Evolutionary conservation across 2,888 invertebrate species (phyloP).

Genomic region (Tachystola acroxantha): DNA sequence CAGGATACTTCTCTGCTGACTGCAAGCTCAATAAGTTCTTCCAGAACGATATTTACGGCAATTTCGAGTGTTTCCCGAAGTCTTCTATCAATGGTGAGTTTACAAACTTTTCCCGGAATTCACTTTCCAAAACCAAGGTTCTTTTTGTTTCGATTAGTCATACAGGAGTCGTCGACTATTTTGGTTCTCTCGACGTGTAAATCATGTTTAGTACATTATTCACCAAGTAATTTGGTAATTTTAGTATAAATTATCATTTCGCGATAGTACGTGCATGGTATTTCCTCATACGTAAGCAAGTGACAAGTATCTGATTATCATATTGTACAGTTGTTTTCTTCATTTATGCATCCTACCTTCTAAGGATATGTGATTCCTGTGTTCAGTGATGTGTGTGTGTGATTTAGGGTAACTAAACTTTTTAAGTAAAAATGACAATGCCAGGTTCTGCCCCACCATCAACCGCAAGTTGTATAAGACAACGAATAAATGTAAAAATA

Average conservation of each 20-base stretch:
- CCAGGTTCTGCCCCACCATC: no score
- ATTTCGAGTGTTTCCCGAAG: constrained; percentile 84
- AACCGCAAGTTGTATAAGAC: no score
- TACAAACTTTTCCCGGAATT: not conserved
- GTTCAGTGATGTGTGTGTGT: no score
- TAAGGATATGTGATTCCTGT: no score
- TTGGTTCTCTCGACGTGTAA: constrained; percentile 7
- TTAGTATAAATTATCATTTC: not conserved
- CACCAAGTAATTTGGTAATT: not conserved
- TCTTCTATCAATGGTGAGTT: constrained; percentile 80
- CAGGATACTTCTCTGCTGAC: constrained; percentile 80
- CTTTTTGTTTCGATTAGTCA: constrained; percentile 32
- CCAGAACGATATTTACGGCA: constrained; percentile 91
- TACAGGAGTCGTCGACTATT: constrained; percentile 8
- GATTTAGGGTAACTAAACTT: no score
- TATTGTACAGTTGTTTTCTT: no score
- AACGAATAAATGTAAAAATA: no score
- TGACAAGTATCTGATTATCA: no score
- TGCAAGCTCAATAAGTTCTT: constrained; percentile 81
- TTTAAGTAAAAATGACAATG: no score
- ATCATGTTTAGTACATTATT: not conserved
- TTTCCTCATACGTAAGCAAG: no score
- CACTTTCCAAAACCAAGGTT: constrained; percentile 41
- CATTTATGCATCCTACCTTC: no score
- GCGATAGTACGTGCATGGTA: no score